These are phyloP conservation scores for Anniella stebbinsi DNA, from an alignment of 2,797 vertebrate genomes.

Conservation along the genomic window DNA sequence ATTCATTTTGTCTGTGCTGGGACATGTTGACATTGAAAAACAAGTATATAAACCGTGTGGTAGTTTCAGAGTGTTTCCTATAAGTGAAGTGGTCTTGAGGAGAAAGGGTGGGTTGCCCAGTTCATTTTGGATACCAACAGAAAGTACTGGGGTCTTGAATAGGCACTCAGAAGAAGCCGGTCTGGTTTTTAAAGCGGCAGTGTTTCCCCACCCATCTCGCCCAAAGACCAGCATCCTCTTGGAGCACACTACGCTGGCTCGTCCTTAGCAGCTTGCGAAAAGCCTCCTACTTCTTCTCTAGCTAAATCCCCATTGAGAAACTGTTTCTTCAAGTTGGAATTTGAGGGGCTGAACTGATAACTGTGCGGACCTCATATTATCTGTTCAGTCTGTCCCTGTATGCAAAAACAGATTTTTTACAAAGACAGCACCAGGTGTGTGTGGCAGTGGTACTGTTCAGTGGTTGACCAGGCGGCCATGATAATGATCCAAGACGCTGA, in stretches of 20 bases:
- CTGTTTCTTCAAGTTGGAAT: not conserved
- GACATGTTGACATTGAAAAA: not conserved
- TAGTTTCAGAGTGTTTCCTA: too few species aligned
- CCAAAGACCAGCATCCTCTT: too few species aligned
- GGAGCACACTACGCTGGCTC: not conserved
- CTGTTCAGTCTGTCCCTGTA: not conserved
- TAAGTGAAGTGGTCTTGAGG: not conserved
- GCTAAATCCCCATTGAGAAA: not conserved
- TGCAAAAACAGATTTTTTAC: not conserved
- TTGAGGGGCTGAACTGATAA: not conserved
- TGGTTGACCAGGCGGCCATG: not conserved
- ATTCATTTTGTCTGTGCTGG: too few species aligned
- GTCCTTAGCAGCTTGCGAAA: not conserved
- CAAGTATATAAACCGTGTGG: not conserved
- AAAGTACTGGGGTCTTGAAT: not conserved
- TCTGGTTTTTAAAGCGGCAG: not conserved
- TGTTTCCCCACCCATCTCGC: not conserved
- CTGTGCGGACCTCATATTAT: not conserved
- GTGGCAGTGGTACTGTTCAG: too few species aligned
- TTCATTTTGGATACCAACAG: not conserved
- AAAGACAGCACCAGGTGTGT: too few species aligned
- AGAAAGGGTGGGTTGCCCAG: not conserved
- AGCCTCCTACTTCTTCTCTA: not conserved
- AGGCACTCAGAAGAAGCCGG: not conserved
- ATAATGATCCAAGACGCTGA: too few species aligned